Percentiles rank a stretch among this genome's conserved stretches.
These are phyloP conservation scores for human (Homo sapiens) DNA, from an alignment of 2,113 vertebrate species.

Conservation along the genomic window DNA sequence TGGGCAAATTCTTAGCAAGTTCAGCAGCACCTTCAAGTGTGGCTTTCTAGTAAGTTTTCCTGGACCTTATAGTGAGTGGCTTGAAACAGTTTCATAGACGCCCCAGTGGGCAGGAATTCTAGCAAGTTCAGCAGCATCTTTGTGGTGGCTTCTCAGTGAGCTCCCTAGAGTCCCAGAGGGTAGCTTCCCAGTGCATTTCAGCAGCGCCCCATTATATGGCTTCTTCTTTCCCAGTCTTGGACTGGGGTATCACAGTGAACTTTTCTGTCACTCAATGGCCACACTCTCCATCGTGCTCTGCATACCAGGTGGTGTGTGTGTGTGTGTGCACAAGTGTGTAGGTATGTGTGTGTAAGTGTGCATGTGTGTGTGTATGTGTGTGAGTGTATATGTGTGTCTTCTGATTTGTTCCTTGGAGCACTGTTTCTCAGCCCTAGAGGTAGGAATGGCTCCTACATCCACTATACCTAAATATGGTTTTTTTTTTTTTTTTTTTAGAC, in stretches of 20 bases:
- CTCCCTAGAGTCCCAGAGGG: neutral
- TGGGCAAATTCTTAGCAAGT: neutral
- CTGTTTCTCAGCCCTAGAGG: neutral
- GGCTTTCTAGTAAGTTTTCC: neutral
- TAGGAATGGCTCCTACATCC: neutral
- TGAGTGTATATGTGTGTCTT: neutral
- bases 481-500: too few species aligned
- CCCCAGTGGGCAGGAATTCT: neutral
- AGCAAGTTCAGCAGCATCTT: neutral
- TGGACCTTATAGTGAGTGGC: neutral
- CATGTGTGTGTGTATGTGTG: neutral
- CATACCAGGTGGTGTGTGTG: neutral
- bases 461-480: neutral
- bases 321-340: neutral
- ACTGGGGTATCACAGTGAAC: neutral
- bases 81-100: neutral
- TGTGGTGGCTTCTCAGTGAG: neutral
- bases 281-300: neutral
- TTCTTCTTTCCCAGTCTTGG: neutral
- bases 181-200: neutral
- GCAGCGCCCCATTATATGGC: fast-evolving
- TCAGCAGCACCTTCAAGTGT: neutral
- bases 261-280: neutral
- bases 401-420: neutral
- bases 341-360: neutral